Evolutionary conservation across 1,140 invertebrate species (phyloP).

Genomic region (Drosophila trapezifrons): DNA sequence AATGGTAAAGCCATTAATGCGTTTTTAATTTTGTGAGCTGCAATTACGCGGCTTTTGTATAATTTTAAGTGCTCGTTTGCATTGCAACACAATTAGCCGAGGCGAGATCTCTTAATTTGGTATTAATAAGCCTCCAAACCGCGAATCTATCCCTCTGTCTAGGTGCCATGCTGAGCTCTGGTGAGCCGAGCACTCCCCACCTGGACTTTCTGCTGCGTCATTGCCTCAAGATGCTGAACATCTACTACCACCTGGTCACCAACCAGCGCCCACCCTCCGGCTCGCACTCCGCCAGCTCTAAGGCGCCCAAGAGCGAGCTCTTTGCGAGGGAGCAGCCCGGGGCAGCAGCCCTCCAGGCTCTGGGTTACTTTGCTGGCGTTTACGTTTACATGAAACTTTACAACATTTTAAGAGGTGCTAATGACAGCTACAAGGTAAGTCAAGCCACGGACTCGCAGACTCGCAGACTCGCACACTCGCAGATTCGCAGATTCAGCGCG

Average conservation of each 20-base stretch:
- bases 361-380: constrained; percentile 87
- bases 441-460: constrained; percentile 40
- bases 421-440: constrained; percentile 90
- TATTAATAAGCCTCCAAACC: constrained; percentile 59
- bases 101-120: constrained; percentile 61
- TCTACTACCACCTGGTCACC: constrained; percentile 90
- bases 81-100: constrained; percentile 71
- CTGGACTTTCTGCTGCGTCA: constrained; percentile 86
- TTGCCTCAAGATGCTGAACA: constrained; percentile 88
- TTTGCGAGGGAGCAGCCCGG: constrained; percentile 45
- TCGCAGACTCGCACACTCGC: constrained; percentile 21
- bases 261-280: constrained; percentile 84
- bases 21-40: constrained; percentile 69
- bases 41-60: constrained; percentile 67
- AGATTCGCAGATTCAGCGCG: constrained; percentile 26
- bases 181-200: constrained; percentile 39
- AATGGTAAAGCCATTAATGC: constrained; percentile 70
- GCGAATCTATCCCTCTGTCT: neutral
- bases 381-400: constrained; percentile 91
- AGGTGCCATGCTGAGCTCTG: constrained; percentile 60
- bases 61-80: constrained; percentile 62
- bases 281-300: constrained; percentile 71
- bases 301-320: constrained; percentile 85
- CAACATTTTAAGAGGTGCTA: constrained; percentile 89
- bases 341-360: constrained; percentile 66